Conservation (phyloP, 2,113 vertebrate genomes). For the Ictalurus furcatus region DNA sequence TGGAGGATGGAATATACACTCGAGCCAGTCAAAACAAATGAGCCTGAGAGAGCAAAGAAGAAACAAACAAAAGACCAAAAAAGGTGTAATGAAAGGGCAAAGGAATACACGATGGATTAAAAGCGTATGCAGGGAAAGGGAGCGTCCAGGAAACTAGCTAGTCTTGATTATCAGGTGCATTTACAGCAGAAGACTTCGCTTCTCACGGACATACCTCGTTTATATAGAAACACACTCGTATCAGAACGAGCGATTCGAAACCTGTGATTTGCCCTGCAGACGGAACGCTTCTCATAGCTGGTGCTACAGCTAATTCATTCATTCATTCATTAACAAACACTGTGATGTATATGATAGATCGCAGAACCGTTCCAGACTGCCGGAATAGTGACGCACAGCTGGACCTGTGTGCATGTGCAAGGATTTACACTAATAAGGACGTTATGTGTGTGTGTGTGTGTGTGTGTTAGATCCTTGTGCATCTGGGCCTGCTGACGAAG, state of each 20-base stretch:
- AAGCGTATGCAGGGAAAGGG: no score
- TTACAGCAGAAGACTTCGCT: neutral
- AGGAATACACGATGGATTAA: no score
- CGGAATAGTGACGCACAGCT: neutral
- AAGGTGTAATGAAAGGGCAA: no score
- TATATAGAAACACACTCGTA: neutral
- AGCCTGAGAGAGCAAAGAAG: no score
- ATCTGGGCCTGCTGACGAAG: conserved; percentile 95
- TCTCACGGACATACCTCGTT: neutral
- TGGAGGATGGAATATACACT: no score
- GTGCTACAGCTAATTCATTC: neutral
- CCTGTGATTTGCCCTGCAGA: neutral
- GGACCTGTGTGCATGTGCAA: neutral
- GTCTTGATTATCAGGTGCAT: neutral
- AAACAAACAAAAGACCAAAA: no score
- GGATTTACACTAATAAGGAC: neutral
- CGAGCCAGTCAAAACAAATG: no score
- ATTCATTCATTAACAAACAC: no score
- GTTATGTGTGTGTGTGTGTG: conserved; percentile 18
- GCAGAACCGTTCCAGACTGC: neutral
- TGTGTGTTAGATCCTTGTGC: conserved; percentile 85
- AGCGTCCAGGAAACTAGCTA: neutral
- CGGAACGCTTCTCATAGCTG: neutral
- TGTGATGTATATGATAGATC: neutral
- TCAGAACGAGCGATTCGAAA: neutral